phyloP scores from a whole-genome alignment of 1,140 invertebrate genomes.

The Mizuhopecten yessoensis region DNA sequence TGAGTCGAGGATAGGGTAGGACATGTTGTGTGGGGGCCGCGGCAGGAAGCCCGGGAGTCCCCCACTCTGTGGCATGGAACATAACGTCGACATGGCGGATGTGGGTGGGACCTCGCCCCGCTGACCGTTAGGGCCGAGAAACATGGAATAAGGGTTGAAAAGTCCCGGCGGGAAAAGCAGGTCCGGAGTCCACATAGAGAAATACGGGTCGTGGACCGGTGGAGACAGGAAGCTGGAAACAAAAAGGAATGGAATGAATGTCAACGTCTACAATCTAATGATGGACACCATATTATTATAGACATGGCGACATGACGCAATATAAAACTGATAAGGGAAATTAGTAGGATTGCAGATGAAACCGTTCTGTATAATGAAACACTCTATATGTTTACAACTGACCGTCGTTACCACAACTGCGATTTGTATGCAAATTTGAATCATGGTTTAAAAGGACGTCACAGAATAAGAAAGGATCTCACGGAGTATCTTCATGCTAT shows the following conservation, averaged over 20 bases:
- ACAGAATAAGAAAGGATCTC: neutral
- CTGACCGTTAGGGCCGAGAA: slow-evolving; percentile 41
- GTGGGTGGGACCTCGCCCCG: neutral
- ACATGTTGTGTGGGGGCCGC: slow-evolving; percentile 34
- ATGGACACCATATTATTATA: neutral
- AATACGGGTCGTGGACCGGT: slow-evolving; percentile 45
- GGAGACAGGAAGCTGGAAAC: slow-evolving; percentile 46
- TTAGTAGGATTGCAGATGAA: neutral
- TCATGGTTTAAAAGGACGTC: neutral
- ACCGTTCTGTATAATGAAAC: neutral
- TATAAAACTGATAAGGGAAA: neutral
- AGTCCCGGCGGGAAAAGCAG: slow-evolving; percentile 48
- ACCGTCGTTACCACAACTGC: no score
- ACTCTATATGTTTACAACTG: neutral
- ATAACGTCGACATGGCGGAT: slow-evolving; percentile 21
- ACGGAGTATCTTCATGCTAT: neutral
- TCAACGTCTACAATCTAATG: neutral
- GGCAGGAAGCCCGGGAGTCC: slow-evolving; percentile 46
- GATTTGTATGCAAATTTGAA: no score
- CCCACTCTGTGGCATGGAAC: neutral
- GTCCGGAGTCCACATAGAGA: slow-evolving; percentile 49
- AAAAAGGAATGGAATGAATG: neutral
- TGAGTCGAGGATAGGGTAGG: neutral
- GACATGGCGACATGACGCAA: neutral
- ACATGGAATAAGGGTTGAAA: slow-evolving; percentile 50